phyloP scores from a whole-genome alignment of 2,888 invertebrate genomes.

The Aporophyla nigra region DNA sequence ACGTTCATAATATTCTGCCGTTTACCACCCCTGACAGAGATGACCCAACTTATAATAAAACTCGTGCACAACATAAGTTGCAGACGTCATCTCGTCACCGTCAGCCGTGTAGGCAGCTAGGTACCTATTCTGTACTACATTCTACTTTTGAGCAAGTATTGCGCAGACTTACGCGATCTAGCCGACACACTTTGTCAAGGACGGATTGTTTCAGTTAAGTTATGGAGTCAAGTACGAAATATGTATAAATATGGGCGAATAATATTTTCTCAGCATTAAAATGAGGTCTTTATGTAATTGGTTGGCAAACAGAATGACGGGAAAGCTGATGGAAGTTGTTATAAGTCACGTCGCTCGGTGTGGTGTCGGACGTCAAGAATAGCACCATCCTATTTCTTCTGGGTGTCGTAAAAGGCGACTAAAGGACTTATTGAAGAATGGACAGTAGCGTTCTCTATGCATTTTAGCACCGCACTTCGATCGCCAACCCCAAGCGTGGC shows the following conservation, averaged over 20 bases:
- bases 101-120: background rate
- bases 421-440: no score
- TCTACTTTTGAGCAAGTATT: conserved; percentile 1
- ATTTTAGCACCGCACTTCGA: no score
- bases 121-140: background rate
- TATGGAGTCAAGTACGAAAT: conserved; percentile 21
- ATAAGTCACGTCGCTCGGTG: no score
- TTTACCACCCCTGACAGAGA: background rate
- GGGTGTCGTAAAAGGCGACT: no score
- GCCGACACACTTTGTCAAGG: conserved; percentile 48
- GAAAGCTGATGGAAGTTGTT: background rate
- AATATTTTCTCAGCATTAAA: conserved; percentile 29
- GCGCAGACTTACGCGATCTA: conserved; percentile 28
- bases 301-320: conserved; percentile 1
- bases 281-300: conserved; percentile 28
- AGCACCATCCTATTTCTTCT: no score
- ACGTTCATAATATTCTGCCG: no score
- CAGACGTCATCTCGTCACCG: conserved; percentile 3
- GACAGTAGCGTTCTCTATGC: no score
- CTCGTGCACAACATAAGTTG: conserved; percentile 4
- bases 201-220: conserved; percentile 28
- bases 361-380: no score
- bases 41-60: background rate
- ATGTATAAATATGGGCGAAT: conserved; percentile 5
- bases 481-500: no score